Base-by-base conservation (phyloP, 2,888 invertebrate genomes). In the Nomada ruficornis region DNA sequence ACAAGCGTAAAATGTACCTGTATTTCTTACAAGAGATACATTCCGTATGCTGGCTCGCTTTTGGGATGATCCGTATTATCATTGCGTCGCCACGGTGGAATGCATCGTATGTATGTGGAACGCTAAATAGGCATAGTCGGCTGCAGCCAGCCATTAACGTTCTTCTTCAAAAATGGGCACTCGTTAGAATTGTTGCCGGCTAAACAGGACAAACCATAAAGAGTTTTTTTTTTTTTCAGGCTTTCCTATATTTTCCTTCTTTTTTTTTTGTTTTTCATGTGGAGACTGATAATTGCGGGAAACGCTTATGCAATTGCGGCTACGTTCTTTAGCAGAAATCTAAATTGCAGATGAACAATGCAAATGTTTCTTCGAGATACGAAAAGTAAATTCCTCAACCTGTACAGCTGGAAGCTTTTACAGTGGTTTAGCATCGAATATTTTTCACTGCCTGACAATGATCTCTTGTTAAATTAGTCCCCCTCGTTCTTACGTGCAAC, bases 61-160 rank as follows among this genome's bases (percentile, higher is more conserved):
- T 65, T 73, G 47, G 44, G 55, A 69, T 29, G 68, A 11, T 64
- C 55, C 47, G 7, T 52, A 57, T 71, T 77, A 57, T 71, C 77
- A 42, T 52, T 26, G 44, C 65, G 60, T 62, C 52, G 29, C 42
- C 52, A 36, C 50, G 2, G 15, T n/a, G 57, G 59, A 76, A 79
- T 76, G 44, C 29, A 57, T 11, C 29, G 20, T 63, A 57, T 23
- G 47, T 47, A 47, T 47, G 57, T n/a, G 54, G 11, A 57, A 59
- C 7, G 36, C 26, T 11, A n/a, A 50, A 68, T 63, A 15, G 26
- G 18, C 52, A 15, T 13, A 59, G 13, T 26, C 5, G 10, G 7
- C n/a, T 67, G 44, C 36, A 55, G 11, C n/a, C 10, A 36, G 20
- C 15, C 60, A 13, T 29, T 26, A 59, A 54, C 1, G 13, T 20